A percentile compares a stretch with the other conserved stretches of the same genome.
These are phyloP conservation scores for Meteorus sp. DNA, from an alignment of 1,140 invertebrate genomes.

Conservation along the genomic window DNA sequence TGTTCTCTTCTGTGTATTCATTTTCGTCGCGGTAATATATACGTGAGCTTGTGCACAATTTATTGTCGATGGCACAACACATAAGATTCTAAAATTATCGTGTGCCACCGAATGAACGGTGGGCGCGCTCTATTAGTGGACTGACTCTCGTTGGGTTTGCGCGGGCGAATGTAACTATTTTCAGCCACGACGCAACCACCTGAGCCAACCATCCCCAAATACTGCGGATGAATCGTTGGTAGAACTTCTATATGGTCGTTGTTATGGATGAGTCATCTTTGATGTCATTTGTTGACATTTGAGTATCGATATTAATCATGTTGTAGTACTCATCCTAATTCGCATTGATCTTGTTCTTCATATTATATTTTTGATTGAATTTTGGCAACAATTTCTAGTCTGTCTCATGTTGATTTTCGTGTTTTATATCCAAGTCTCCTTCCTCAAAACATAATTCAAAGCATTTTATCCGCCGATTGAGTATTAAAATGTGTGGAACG, in stretches of 20 bases:
- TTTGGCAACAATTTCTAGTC: no score
- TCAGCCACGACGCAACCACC: constrained; percentile 56
- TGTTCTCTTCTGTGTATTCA: not conserved
- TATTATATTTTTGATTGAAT: no score
- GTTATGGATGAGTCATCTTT: no score
- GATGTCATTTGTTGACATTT: no score
- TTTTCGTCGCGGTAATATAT: not conserved
- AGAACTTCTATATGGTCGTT: not conserved
- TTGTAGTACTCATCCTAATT: no score
- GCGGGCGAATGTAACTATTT: constrained; percentile 55
- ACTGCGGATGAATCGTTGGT: constrained; percentile 42
- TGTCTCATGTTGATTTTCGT: no score
- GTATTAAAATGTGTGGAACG: no score
- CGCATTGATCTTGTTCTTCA: no score
- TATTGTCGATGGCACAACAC: constrained; percentile 35
- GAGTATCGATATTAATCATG: no score
- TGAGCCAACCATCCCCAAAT: constrained; percentile 56
- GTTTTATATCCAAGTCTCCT: no score
- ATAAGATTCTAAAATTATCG: constrained; percentile 53
- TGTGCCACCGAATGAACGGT: constrained; percentile 41
- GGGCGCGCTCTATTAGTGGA: constrained; percentile 55
- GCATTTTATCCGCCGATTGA: no score
- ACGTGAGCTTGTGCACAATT: not conserved
- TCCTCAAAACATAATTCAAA: no score
- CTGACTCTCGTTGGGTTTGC: constrained; percentile 51